A percentile compares a stretch with the other conserved stretches of the same genome.
Conservation (phyloP, 2,113 vertebrate genomes). For the Calyptommatus sinebrachiatus region DNA sequence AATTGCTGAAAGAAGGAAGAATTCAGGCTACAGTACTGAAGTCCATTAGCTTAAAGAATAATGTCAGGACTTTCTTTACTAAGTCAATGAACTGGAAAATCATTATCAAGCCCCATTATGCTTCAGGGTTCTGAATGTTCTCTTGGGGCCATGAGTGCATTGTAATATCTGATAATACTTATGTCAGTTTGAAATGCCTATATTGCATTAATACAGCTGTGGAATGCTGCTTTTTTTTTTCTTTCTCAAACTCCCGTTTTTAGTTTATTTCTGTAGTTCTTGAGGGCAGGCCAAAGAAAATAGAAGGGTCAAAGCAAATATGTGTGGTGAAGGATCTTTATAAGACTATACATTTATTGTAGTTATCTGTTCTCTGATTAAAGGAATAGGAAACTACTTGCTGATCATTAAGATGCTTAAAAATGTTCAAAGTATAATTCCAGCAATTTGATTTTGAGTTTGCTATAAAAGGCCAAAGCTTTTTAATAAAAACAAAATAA, state of each 20-base stretch:
- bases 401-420: not conserved
- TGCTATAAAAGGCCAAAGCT: not conserved
- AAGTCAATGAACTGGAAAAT: slow-evolving; percentile 51
- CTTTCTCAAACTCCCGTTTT: not conserved
- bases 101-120: slow-evolving; percentile 38
- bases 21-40: slow-evolving; percentile 7
- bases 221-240: slow-evolving; percentile 20
- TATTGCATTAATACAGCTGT: slow-evolving; percentile 31
- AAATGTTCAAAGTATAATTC: not conserved
- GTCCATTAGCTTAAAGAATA: slow-evolving; percentile 45
- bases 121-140: slow-evolving; percentile 32
- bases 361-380: not conserved
- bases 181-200: slow-evolving; percentile 25
- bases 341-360: not conserved
- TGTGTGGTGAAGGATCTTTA: not conserved
- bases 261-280: slow-evolving; percentile 22
- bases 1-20: slow-evolving; percentile 1
- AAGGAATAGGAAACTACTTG: not conserved
- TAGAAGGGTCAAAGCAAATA: not conserved
- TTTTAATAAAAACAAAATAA: not conserved
- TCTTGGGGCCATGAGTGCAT: slow-evolving; percentile 14
- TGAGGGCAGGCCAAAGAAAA: slow-evolving; percentile 36
- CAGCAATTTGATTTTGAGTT: not conserved
- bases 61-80: slow-evolving; percentile 39
- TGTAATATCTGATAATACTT: slow-evolving; percentile 42